Evolutionary conservation across 2,888 invertebrate genomes (phyloP), one percentile per base, ranked within the genome.

Genomic region (Stomorhina lunata): DNA sequence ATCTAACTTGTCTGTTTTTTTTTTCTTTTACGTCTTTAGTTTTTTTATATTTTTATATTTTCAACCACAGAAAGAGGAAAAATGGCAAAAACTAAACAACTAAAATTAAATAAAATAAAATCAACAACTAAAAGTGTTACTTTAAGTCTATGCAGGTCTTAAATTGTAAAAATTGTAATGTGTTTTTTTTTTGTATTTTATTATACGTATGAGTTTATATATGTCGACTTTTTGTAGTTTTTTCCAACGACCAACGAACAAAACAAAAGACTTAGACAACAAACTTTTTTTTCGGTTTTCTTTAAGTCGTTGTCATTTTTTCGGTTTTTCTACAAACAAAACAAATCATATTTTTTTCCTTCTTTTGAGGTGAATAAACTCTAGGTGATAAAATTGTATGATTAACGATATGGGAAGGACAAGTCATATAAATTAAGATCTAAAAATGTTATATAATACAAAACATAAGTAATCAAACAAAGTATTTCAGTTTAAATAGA

Each of bases 251-350:
- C n/a, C n/a, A 27, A 45, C 9, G 20, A 17, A 4, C 40, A 59
- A 82, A 82, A 78, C 78, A 78, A 81, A 79, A 82, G 78, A 79
- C 57, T 82, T 79, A 75, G 82, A 79, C 75, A 82, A 59, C 73
- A 20, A 79, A 79, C 82, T 66, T 79, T 72, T 81, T 65, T 78
- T 48, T 25, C 43, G 12, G 22, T 25, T 68, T 27, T 20, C 22
- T 34, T 48, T 37, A 57, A 72, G 17, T 43, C 22, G 59, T 37
- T 65, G 32, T 55, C 66, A n/a, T 29, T 69, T 20, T 50, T 32
- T 53, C 27, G 3, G 34, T 17, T n/a, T 63, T 77, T 40, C 29
- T 45, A 53, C n/a, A n/a, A n/a, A n/a, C n/a, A n/a, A n/a, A 59
- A 22, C 27, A 78, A 78, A 63, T 63, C 40, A 78, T 45, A 53